Evolutionary conservation across 2,888 invertebrate species (phyloP), one percentile per base, ranked within the genome.

Genomic region (Altica lythri): DNA sequence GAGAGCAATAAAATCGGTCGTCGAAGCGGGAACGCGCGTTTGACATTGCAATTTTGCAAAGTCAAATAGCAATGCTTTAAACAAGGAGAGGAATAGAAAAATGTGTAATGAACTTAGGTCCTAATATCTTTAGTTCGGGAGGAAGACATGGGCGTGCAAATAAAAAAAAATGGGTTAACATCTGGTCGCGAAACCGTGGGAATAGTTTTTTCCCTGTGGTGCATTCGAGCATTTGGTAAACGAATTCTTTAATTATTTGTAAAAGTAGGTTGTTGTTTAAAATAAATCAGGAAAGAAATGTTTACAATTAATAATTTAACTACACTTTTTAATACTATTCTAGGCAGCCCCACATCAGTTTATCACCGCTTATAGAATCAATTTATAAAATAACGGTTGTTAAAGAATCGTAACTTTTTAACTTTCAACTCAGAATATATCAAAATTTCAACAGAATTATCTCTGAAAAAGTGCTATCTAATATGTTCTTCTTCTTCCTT

Each of bases 1-100:
- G 51, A 57, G 34, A 40, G 42, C 22, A 10, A 17, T 3, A 27
- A 40, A 14, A 22, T 56, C 10, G 45, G 18, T 34, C 45, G 55
- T 51, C 57, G 57, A 49, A 40, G 29, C 37, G 25, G 47, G 49
- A 29, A 51, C 46, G 57, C 62, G 65, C 68, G 64, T 71, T 73
- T 73, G 73, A 73, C 74, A 72, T 74, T 74, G 68, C 67, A 67
- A 71, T 70, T 73, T 72, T 64, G 67, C 70, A 74, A 74, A 71
- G 74, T 74, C 74, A 74, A 74, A 71, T 68, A 65, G 66, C 65
- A 61, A 63, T 57, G 58, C 55, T 47, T 60, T 60, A 64, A 65
- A 68, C 65, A 62, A 67, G 65, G 69, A 69, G 60, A 56, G 65
- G 53, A 57, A 66, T 66, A 55, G 45, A 64, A 65, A 68, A 68